Evolutionary conservation across 1,140 invertebrate genomes (phyloP), one percentile per base, ranked within the genome.

Genomic region (Aphidius ervi): DNA sequence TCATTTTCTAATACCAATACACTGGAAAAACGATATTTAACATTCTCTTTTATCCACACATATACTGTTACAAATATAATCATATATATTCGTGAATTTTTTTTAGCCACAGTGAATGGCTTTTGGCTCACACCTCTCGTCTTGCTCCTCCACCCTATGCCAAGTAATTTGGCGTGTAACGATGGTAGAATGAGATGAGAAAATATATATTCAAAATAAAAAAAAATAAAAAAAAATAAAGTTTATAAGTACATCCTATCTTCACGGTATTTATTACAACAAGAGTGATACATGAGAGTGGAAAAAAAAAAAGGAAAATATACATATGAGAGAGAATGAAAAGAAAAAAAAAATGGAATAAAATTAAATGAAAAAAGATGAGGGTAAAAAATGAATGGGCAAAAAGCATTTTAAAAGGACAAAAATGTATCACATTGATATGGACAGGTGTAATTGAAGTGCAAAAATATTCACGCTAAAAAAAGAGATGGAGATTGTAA

Each of bases 391-490:
- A 49, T 49, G 47, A 20, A 31, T 31, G 23, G 23, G 23, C 23
- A 31, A 31, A 31, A 31, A 31, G 23, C 23, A 31, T 31, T 31
- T 31, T 31, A 31, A 31, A 31, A 31, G 47, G 40, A 31, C 40
- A 23, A 31, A 9, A 52, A 52, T 39, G 31, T 57, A 61, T 63
- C 65, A 65, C 59, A 64, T 62, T 66, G 63, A 55, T 52, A 49
- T 53, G 42, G 8, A 42, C 39, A 40, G 40, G 67, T 65, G 69
- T 75, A 75, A 77, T 74, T 76, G 71, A 75, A 76, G 70, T 63
- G 23, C 23, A 31, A 31, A 31, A 31, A 31, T 39, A 54, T 54
- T 40, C 40, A 16, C 52, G 20, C 20, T 6, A 42, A 16, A 39
- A 7, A 54, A 39, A 16, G 40, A 42, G 40, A 54, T 10, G n/a